These are phyloP conservation scores for Craseonycteris thonglongyai DNA, from an alignment of 2,113 vertebrate genomes.

Conservation along the genomic window DNA sequence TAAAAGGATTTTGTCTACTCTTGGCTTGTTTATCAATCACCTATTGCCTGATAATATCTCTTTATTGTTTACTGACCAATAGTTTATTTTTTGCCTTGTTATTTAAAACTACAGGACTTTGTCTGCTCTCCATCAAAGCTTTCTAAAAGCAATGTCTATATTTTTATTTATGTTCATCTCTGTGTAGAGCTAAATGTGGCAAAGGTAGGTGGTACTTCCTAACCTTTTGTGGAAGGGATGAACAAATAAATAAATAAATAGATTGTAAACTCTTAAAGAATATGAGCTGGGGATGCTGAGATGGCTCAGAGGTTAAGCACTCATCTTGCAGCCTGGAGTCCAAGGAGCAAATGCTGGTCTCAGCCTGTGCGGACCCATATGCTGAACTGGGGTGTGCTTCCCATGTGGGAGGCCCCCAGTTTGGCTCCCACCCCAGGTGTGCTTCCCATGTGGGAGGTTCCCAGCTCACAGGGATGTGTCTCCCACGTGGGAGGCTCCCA, in stretches of 20 bases:
- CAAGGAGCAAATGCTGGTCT: no score
- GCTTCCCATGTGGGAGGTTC: no score
- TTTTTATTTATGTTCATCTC: background rate
- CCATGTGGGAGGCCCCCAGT: no score
- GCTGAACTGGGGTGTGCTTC: no score
- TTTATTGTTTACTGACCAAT: background rate
- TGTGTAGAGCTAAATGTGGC: background rate
- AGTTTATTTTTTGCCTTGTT: background rate
- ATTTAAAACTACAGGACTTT: background rate
- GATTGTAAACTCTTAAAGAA: background rate
- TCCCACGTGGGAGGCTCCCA: no score
- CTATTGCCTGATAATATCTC: background rate
- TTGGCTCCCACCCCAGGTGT: no score
- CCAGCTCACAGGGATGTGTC: no score
- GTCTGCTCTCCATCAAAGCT: background rate
- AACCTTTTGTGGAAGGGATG: background rate
- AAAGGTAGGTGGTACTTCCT: background rate
- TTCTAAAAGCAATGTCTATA: background rate
- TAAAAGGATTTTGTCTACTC: background rate
- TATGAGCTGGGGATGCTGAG: no score
- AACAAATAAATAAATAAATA: background rate
- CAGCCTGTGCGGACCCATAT: no score
- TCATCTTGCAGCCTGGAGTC: no score
- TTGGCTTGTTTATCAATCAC: background rate
- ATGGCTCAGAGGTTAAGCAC: no score